These are phyloP conservation scores for Galerucella pusilla DNA, from an alignment of 2,888 invertebrate species.

Conservation along the genomic window DNA sequence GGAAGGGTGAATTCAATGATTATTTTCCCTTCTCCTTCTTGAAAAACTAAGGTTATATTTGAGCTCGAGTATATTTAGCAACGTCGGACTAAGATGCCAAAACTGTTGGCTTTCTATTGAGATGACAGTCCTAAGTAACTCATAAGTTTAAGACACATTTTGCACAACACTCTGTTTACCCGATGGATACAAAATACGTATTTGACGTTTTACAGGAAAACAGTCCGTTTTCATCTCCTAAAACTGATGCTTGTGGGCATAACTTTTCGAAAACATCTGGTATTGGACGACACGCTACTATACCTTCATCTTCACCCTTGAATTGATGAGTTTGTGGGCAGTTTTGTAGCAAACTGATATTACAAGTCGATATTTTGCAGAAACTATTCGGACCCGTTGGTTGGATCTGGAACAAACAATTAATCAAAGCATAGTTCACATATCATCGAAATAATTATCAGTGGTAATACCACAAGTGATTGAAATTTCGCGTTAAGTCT, in stretches of 20 bases:
- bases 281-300: conserved; percentile 49
- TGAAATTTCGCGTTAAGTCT: too few species aligned
- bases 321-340: conserved; percentile 49
- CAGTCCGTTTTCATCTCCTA: conserved; percentile 58
- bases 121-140: neutral
- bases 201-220: conserved; percentile 57
- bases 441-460: too few species aligned
- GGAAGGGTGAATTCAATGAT: too few species aligned
- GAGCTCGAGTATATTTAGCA: too few species aligned
- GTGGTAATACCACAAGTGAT: too few species aligned
- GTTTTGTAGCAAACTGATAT: conserved; percentile 40
- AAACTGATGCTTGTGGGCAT: conserved; percentile 65
- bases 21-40: too few species aligned
- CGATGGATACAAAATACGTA: conserved; percentile 46
- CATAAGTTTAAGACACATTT: neutral
- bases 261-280: conserved; percentile 61
- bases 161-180: conserved; percentile 30
- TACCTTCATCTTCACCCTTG: conserved; percentile 37
- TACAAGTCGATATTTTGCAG: conserved; percentile 47
- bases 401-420: conserved; percentile 41
- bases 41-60: too few species aligned
- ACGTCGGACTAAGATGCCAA: too few species aligned
- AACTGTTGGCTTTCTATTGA: neutral
- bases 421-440: neutral
- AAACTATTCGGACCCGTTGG: conserved; percentile 35